Evolutionary conservation across 2,113 vertebrate genomes (phyloP).

Genomic region (Raja brachyura): DNA sequence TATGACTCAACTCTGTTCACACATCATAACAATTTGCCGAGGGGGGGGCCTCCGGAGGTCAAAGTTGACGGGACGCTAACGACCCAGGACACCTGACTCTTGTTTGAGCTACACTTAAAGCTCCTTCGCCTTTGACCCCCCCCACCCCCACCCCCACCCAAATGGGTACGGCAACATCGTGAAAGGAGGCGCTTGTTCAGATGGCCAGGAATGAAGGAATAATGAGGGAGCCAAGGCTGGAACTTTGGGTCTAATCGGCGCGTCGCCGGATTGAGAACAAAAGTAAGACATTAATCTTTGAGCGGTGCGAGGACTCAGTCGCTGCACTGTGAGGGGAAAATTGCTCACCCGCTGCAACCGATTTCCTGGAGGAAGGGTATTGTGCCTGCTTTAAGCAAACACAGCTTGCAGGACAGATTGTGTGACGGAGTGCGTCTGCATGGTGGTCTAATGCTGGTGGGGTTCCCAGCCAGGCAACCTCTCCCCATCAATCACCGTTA

Average conservation of each 20-base stretch:
- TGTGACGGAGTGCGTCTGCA: too few species aligned
- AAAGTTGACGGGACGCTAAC: neutral
- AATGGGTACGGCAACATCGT: neutral
- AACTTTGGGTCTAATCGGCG: neutral
- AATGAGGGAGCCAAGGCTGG: too few species aligned
- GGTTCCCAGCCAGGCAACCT: too few species aligned
- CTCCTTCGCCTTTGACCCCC: conserved; percentile 7
- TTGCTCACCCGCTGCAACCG: neutral
- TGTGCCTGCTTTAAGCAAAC: neutral
- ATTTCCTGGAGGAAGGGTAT: neutral
- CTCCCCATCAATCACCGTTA: too few species aligned
- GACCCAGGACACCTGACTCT: conserved; percentile 8
- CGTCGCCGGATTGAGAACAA: neutral
- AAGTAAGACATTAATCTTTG: neutral
- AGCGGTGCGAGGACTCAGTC: neutral
- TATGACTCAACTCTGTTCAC: neutral
- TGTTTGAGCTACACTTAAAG: conserved; percentile 7
- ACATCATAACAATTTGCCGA: neutral
- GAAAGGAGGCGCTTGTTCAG: neutral
- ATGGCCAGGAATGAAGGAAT: too few species aligned
- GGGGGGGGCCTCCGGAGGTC: neutral
- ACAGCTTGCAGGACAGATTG: neutral
- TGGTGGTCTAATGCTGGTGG: too few species aligned
- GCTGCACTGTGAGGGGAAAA: neutral
- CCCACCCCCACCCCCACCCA: neutral